phyloP scores from a whole-genome alignment of 2,113 vertebrate genomes.

The Fulica atra region DNA sequence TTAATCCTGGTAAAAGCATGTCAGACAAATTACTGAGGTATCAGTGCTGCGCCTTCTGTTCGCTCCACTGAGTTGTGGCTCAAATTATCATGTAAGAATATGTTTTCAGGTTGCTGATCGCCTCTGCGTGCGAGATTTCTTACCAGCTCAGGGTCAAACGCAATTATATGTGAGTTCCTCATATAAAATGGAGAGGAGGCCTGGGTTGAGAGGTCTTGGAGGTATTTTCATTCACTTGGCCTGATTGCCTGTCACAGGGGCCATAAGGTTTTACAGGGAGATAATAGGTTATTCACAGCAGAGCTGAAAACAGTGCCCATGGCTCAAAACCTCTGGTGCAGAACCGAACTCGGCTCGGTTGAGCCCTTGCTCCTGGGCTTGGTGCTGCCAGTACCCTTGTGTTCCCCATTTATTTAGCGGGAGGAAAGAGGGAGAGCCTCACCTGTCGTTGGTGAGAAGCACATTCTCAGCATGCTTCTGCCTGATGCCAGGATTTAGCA shows the following conservation, averaged over 20 bases:
- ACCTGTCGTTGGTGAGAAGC: not conserved
- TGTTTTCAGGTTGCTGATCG: not conserved
- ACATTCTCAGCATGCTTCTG: fast-evolving
- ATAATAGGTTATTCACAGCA: not conserved
- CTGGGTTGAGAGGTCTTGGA: not conserved
- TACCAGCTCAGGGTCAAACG: not conserved
- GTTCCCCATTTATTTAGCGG: not conserved
- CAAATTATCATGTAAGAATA: not conserved
- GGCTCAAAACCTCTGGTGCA: not conserved
- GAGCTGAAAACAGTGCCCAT: not conserved
- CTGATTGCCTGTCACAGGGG: not conserved
- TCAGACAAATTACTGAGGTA: slow-evolving; percentile 36
- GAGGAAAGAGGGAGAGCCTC: not conserved
- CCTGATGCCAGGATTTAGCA: not conserved
- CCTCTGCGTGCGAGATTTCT: not conserved
- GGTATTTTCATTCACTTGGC: not conserved
- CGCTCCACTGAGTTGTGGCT: not conserved
- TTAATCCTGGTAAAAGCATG: slow-evolving; percentile 46
- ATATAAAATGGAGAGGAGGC: not conserved
- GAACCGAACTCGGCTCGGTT: fast-evolving
- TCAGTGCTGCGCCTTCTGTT: slow-evolving; percentile 27
- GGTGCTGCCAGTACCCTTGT: not conserved
- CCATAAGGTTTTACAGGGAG: not conserved
- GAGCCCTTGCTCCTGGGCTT: fast-evolving
- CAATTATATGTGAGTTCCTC: not conserved